A percentile compares a stretch with the other conserved stretches of the same genome.
Evolutionary conservation across 2,797 vertebrate species (phyloP).

Genomic region (Monodelphis domestica): DNA sequence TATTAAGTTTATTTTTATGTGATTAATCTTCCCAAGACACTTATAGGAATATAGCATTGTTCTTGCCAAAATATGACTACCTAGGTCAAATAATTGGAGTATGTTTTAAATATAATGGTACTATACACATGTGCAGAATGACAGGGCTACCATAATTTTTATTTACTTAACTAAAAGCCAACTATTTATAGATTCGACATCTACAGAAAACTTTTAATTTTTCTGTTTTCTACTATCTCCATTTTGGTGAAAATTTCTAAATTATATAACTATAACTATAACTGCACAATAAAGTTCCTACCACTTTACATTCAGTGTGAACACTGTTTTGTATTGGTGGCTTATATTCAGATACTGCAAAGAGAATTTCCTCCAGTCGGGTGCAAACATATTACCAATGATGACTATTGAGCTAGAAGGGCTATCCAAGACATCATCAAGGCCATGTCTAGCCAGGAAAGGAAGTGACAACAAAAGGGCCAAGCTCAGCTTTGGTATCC

Average conservation of each 20-base stretch:
- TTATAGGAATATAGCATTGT: background rate
- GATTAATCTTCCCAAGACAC: background rate
- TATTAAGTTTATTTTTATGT: background rate
- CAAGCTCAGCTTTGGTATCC: background rate
- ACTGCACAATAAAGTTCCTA: no score
- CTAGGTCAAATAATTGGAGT: background rate
- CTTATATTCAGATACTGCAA: background rate
- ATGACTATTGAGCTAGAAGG: background rate
- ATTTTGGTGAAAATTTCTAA: background rate
- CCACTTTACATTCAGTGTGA: background rate
- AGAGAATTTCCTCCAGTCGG: background rate
- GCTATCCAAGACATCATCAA: background rate
- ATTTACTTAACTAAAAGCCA: slow-evolving; percentile 44
- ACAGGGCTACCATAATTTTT: background rate
- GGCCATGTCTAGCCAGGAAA: background rate
- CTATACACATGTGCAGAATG: background rate
- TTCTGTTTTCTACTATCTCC: background rate
- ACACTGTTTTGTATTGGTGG: background rate
- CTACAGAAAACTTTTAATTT: background rate
- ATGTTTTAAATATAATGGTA: background rate
- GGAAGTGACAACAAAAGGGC: background rate
- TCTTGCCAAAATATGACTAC: background rate
- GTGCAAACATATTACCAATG: background rate
- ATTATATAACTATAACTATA: background rate
- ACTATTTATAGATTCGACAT: background rate